A percentile compares a stretch with the other conserved stretches of the same genome.
phyloP scores from a whole-genome alignment of 2,888 invertebrate species.

The Prosapia bicincta region DNA sequence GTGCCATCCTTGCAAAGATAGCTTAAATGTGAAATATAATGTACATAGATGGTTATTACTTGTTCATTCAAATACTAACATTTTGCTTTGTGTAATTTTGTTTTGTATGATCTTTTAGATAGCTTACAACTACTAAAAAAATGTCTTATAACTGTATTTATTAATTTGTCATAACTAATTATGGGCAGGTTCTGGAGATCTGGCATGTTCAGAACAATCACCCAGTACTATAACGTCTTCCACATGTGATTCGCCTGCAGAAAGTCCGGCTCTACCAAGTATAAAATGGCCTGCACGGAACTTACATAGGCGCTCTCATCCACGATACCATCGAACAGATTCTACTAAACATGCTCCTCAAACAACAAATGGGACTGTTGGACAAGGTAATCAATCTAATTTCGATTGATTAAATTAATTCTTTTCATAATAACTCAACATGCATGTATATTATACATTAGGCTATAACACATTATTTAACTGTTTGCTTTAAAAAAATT shows the following conservation, averaged over 20 bases:
- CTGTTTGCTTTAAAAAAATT: too few relatives aligned
- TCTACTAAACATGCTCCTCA: neutral
- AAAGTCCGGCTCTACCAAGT: constrained; percentile 24
- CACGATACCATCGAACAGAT: constrained; percentile 2
- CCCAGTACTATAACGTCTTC: constrained; percentile 35
- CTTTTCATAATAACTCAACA: too few relatives aligned
- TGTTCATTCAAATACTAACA: too few relatives aligned
- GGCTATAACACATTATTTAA: too few relatives aligned
- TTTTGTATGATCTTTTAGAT: too few relatives aligned
- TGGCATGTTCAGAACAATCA: constrained; percentile 35
- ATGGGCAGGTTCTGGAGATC: constrained; percentile 33
- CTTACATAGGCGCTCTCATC: constrained; percentile 11
- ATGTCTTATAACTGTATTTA: neutral
- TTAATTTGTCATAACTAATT: neutral
- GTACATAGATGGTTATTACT: too few relatives aligned
- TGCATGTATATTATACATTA: too few relatives aligned
- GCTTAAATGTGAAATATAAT: too few relatives aligned
- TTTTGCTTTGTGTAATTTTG: too few relatives aligned
- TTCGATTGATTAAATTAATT: too few relatives aligned
- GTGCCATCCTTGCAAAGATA: too few relatives aligned
- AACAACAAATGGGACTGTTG: neutral
- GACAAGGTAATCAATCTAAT: neutral
- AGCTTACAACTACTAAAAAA: too few relatives aligned
- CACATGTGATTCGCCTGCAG: constrained; percentile 27
- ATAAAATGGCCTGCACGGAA: constrained; percentile 25